Evolutionary conservation across 2,888 invertebrate genomes (phyloP).

Genomic region (Stenoptilia bipunctidactyla): DNA sequence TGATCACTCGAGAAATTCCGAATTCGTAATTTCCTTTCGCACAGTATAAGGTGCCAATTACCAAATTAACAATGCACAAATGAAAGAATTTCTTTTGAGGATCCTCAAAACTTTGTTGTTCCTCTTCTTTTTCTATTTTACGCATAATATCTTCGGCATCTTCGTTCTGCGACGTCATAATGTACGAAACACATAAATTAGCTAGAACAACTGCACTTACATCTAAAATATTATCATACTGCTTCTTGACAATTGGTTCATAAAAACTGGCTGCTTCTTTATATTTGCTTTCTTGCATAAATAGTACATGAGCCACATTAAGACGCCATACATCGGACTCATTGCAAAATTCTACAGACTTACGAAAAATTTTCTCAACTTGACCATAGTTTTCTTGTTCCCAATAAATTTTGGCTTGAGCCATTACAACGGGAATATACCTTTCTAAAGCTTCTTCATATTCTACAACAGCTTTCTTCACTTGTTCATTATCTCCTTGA

Average conservation of each 20-base stretch:
- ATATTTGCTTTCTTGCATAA: slow-evolving; percentile 99
- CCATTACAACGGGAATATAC: slow-evolving; percentile 98
- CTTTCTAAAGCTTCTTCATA: slow-evolving; percentile 92
- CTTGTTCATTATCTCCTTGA: slow-evolving; percentile 89
- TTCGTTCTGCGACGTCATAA: slow-evolving; percentile 98
- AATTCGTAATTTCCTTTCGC: slow-evolving; percentile 99
- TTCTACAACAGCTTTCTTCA: slow-evolving; percentile 90
- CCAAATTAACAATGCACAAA: slow-evolving; percentile 97
- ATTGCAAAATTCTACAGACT: slow-evolving; percentile 97
- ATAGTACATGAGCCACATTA: slow-evolving; percentile 98
- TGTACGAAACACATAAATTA: slow-evolving; percentile 98
- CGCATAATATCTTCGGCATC: slow-evolving; percentile 99
- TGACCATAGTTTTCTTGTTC: slow-evolving; percentile 95
- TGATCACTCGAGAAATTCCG: slow-evolving; percentile 96
- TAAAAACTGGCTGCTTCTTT: slow-evolving; percentile 98
- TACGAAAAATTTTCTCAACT: slow-evolving; percentile 96
- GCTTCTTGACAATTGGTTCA: slow-evolving; percentile 96
- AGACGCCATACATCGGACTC: slow-evolving; percentile 97
- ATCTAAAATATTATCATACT: slow-evolving; percentile 92
- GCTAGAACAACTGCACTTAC: slow-evolving; percentile 98
- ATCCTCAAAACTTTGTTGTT: slow-evolving; percentile 90
- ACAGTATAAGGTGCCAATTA: slow-evolving; percentile 98
- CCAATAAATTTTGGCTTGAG: slow-evolving; percentile 99
- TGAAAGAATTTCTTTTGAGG: slow-evolving; percentile 95
- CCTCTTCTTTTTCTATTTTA: slow-evolving; percentile 98